Base-by-base conservation (phyloP, 2,888 invertebrate species). In the Crocallis elinguaria region DNA sequence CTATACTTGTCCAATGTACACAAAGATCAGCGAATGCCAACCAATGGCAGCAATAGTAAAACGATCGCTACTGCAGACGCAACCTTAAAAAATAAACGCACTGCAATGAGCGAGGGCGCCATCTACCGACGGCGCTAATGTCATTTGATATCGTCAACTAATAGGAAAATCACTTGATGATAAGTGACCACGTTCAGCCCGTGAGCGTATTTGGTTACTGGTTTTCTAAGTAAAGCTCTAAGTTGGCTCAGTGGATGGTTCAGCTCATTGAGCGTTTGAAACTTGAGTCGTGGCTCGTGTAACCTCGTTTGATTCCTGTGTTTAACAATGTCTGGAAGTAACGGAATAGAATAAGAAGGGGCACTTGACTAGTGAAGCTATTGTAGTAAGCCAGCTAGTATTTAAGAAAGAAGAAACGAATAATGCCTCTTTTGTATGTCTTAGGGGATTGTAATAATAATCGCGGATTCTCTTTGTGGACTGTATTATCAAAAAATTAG, bases 51-150 rank as follows among this genome's bases (percentile, higher is more conserved):
- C n/a, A n/a, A n/a, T n/a, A n/a, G n/a, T n/a, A n/a, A n/a, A n/a
- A n/a, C n/a, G n/a, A n/a, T n/a, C n/a, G n/a, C n/a, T n/a, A n/a
- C n/a, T n/a, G n/a, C n/a, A n/a, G n/a, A n/a, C n/a, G n/a, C n/a
- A n/a, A n/a, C n/a, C n/a, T n/a, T n/a, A n/a, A n/a, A n/a, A n/a
- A n/a, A n/a, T n/a, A n/a, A 13, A 17, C n/a, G n/a, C 11, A 35
- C 35, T 8, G 12, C 33, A 29, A 25, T 21, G 25, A 25, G 21
- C 0, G 12, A 39, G 13, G 49, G 54, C 45, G 54, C 53, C 44
- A 45, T 51, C 33, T 32, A 11, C 46, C 11, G 33, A 51, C 37
- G 57, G 57, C 52, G 58, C 58, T 48, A 54, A 45, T 50, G 55
- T 46, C 51, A 58, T 36, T 2, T 25, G 48, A 51, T 29, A 53